Evolutionary conservation across 2,113 vertebrate genomes (phyloP), one percentile per base, ranked within the genome.

Genomic region (Hippocampus guttulatus): DNA sequence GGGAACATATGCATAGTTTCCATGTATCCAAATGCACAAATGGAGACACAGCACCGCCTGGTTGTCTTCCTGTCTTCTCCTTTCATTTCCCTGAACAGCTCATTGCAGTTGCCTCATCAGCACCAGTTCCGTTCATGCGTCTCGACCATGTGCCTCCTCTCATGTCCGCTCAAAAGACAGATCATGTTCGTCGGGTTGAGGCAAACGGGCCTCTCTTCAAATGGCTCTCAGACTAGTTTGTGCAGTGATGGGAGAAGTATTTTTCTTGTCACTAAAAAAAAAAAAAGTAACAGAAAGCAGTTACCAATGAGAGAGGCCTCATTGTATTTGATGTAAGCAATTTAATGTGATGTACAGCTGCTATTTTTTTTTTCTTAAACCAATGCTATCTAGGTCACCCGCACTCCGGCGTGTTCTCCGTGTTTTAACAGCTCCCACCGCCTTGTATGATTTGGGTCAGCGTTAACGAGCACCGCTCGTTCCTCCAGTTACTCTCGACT

Each of bases 371-470:
- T 86, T 18, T 51, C 23, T 11, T 2, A 90, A 88, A 82, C 80
- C 58, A 85, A 76, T 68, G 84, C 85, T 92, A 90, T 93, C 88
- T 90, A 87, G 91, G 92, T 92, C 91, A 92, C 74, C 68, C 80
- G 60, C 84, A 78, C 87, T 88, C 82, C 79, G 80, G 83, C 91
- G 88, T 90, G 88, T 90, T 91, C 84, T 92, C 86, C 65, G 88
- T 87, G 84, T 85, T 77, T 52, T 81, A 91, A 90, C 88, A 91
- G 91, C 90, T 92, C 89, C 86, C 77, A 83, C 88, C 80, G 80
- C 89, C 89, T 89, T 88, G 76, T 86, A 87, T 92, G 91, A 92
- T 92, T 82, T 87, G 91, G 92, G 92, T 93, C 93, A 93, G 75
- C 43, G 11, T 83, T 89, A 89, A 92, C 84, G 90, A 92, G 89